These are phyloP conservation scores for Drosophila lini DNA, from an alignment of 1,140 invertebrate genomes.

Conservation along the genomic window DNA sequence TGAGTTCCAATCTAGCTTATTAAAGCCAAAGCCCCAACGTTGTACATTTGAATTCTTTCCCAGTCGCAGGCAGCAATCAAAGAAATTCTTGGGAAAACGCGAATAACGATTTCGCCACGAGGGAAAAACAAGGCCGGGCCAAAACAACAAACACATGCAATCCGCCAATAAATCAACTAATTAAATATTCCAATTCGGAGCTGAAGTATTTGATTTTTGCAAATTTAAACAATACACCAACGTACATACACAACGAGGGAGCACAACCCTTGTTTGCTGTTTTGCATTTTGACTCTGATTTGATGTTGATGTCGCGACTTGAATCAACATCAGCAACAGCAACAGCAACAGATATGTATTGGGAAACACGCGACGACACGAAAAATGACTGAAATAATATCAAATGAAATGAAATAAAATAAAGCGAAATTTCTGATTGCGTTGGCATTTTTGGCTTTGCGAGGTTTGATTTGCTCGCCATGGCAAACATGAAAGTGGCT, in stretches of 20 bases:
- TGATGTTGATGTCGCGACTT: slow-evolving; percentile 70
- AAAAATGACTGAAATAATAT: slow-evolving; percentile 62
- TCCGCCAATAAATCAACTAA: slow-evolving; percentile 68
- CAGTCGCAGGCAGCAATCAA: slow-evolving; percentile 19
- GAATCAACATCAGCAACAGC: slow-evolving; percentile 56
- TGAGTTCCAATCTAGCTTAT: background rate
- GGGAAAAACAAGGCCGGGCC: slow-evolving; percentile 28
- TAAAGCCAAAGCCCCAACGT: slow-evolving; percentile 12
- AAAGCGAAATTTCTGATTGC: slow-evolving; percentile 69
- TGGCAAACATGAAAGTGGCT: slow-evolving; percentile 71
- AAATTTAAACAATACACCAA: slow-evolving; percentile 64
- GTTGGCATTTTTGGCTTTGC: slow-evolving; percentile 56
- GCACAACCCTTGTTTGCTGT: slow-evolving; percentile 23
- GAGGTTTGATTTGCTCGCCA: slow-evolving; percentile 29
- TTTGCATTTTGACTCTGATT: slow-evolving; percentile 59
- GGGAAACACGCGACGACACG: slow-evolving; percentile 52
- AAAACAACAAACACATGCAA: slow-evolving; percentile 29
- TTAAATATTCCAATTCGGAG: slow-evolving; percentile 70
- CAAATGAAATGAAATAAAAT: slow-evolving; percentile 52
- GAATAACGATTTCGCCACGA: slow-evolving; percentile 23
- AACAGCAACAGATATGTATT: slow-evolving; percentile 35
- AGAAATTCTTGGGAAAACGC: slow-evolving; percentile 20
- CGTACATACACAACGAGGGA: slow-evolving; percentile 13
- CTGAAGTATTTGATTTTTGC: slow-evolving; percentile 60
- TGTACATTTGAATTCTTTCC: slow-evolving; percentile 1